phyloP scores from a whole-genome alignment of 2,888 invertebrate genomes.

The Cataglyphis altisquamis region DNA sequence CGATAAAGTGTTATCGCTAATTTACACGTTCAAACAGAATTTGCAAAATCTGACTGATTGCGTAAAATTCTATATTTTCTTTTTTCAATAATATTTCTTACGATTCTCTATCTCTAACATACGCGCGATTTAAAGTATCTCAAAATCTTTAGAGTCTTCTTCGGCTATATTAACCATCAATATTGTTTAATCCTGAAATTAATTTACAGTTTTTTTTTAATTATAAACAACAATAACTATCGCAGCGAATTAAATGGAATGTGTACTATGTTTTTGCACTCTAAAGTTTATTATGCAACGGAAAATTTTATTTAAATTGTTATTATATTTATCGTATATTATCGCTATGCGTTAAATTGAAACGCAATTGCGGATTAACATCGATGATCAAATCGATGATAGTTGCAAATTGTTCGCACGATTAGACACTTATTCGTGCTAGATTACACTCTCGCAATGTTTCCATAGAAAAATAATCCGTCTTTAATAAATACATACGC shows the following conservation, averaged over 20 bases:
- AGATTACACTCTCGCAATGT: slow-evolving; percentile 8
- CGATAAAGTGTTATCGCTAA: slow-evolving; percentile 8
- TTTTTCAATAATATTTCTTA: slow-evolving; percentile 8
- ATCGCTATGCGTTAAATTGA: background rate
- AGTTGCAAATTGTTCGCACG: slow-evolving; percentile 9
- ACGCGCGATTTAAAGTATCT: slow-evolving; percentile 8
- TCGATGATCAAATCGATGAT: background rate
- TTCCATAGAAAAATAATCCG: slow-evolving; percentile 73
- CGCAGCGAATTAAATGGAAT: background rate
- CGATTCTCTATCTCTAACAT: slow-evolving; percentile 11
- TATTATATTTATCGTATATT: background rate
- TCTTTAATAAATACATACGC: slow-evolving; percentile 57
- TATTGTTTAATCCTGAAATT: slow-evolving; percentile 20
- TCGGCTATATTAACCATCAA: background rate
- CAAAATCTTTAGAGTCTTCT: slow-evolving; percentile 23
- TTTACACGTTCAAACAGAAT: background rate
- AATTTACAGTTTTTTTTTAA: background rate
- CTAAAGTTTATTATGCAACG: slow-evolving; percentile 7
- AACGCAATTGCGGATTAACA: background rate
- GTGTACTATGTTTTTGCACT: background rate
- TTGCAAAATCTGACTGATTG: slow-evolving; percentile 4
- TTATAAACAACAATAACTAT: background rate
- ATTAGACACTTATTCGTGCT: background rate
- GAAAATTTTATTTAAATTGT: background rate
- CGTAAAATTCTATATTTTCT: background rate